Evolutionary conservation across 2,888 invertebrate species (phyloP).

Genomic region (Drosophila falleni): DNA sequence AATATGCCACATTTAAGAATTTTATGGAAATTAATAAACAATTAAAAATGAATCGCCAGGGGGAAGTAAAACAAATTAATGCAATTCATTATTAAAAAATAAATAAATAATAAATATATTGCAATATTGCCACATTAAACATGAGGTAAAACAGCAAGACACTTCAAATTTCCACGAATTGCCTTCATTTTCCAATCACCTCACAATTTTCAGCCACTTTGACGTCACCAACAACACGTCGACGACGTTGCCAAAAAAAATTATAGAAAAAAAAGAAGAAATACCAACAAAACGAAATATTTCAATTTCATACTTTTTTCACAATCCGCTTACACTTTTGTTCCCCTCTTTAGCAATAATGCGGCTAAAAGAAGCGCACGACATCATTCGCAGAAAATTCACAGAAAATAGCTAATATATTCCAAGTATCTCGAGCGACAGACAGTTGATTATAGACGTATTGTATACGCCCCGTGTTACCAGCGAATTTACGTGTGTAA

Average conservation of each 20-base stretch:
- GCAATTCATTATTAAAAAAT: conserved; percentile 33
- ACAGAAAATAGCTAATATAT: conserved; percentile 47
- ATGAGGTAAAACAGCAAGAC: conserved; percentile 11
- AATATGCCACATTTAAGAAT: conserved; percentile 29
- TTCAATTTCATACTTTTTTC: conserved; percentile 24
- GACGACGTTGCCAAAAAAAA: conserved; percentile 22
- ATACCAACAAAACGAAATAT: conserved; percentile 24
- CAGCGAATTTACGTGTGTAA: conserved; percentile 23
- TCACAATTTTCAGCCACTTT: conserved; percentile 65
- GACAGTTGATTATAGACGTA: conserved; percentile 18
- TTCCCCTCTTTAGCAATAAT: conserved; percentile 30
- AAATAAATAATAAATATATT: conserved; percentile 18
- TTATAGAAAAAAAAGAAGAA: background rate
- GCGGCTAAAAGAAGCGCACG: conserved; percentile 55
- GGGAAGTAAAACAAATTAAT: conserved; percentile 28
- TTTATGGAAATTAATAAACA: conserved; percentile 43
- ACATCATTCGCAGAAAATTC: conserved; percentile 63
- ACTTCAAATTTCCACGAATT: conserved; percentile 62
- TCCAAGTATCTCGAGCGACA: conserved; percentile 7
- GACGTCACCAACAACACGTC: conserved; percentile 75
- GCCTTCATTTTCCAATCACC: conserved; percentile 67
- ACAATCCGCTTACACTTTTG: conserved; percentile 4
- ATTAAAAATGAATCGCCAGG: conserved; percentile 20
- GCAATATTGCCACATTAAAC: conserved; percentile 2
- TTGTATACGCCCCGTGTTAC: conserved; percentile 1